Evolutionary conservation across 2,797 vertebrate genomes (phyloP), one percentile per base, ranked within the genome.

Genomic region (Monodelphis domestica): DNA sequence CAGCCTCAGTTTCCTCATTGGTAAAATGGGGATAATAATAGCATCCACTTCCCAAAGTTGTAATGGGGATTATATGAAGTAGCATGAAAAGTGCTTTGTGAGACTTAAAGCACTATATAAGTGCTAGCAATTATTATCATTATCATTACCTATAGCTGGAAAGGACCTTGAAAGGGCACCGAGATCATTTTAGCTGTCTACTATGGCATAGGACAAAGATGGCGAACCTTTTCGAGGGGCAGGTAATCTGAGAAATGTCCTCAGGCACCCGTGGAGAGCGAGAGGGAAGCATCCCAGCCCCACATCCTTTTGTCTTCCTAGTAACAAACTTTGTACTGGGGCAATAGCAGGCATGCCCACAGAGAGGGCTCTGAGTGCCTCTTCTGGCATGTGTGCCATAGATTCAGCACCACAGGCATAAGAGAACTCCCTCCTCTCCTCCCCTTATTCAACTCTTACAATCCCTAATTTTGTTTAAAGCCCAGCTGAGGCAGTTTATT

Each of bases 111-210:
- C 2, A 38, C 38, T 33, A n/a, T n/a, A 33, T 6, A 70, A 21
- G 51, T 30, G 5, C 45, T 88, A 87, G 12, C 51, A 28, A 87
- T 87, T 45, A 52, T 87, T 28, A 52, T 21, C 30, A 70, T 50
- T 15, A 5, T 63, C 29, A 88, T 52, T 29, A 52, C 28, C 53
- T 33, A 87, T 15, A 38, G n/a, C 59, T 70, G 59, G 59, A 63
- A 63, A 33, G 33, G 33, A 70, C 63, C 29, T 70, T 78, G 87
- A 94, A 63, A 92, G 91, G 84, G 6, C 59, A 96, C 38, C n/a
- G n/a, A 38, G 63, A n/a, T 7, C n/a, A 70, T 38, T 2, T 70
- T 38, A 38, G 17, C 15, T 70, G 14, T 70, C 63, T 70, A 70
- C 33, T 21, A 70, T 21, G n/a, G 63, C 2, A 33, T 4, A 59